Conservation (phyloP, 2,797 vertebrate species). For the Cynopterus sphinx region DNA sequence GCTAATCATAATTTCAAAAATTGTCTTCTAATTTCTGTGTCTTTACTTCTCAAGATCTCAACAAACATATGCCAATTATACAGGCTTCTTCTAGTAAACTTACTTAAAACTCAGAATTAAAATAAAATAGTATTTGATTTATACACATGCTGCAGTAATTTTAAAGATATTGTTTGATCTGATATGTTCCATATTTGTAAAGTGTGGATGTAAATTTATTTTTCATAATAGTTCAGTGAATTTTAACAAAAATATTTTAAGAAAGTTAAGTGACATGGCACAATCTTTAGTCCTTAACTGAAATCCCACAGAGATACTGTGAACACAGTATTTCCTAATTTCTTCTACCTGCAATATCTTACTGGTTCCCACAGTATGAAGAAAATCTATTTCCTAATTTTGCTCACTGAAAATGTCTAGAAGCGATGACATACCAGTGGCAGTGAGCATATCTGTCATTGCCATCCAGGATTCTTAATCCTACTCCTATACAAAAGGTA, state of each 20-base stretch:
- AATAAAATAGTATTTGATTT: background rate
- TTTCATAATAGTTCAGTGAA: background rate
- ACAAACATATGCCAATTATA: background rate
- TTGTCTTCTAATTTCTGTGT: background rate
- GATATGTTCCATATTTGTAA: background rate
- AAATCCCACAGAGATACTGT: background rate
- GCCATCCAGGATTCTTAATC: background rate
- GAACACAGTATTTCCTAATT: background rate
- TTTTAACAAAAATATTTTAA: conserved; percentile 11
- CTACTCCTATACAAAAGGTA: background rate
- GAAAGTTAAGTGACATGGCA: background rate
- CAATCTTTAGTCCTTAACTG: background rate
- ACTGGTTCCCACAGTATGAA: background rate
- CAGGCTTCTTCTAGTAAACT: background rate
- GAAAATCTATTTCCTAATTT: background rate
- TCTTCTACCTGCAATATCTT: background rate
- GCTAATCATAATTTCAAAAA: background rate
- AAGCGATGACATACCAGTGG: background rate
- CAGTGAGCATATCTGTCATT: background rate
- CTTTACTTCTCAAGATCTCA: background rate
- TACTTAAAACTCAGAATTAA: background rate
- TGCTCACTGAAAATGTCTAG: background rate
- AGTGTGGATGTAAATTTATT: background rate
- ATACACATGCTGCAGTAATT: background rate
- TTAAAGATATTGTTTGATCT: background rate